Conservation (phyloP, 2,888 invertebrate genomes). For the Hedychridium roseum region DNA sequence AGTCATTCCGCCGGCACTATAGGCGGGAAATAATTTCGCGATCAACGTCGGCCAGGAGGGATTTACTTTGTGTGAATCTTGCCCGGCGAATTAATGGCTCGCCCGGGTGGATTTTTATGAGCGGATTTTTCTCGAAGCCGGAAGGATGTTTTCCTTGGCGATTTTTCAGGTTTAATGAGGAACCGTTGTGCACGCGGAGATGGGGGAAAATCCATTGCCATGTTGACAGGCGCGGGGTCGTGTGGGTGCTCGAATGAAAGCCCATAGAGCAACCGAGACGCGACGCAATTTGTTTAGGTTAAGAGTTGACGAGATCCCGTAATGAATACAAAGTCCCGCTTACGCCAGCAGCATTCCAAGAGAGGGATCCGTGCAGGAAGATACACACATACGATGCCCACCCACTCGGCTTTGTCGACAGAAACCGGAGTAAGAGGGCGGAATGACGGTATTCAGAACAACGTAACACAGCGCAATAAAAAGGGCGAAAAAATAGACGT, state of each 20-base stretch:
- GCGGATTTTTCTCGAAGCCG: not conserved
- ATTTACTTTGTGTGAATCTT: too few relatives aligned
- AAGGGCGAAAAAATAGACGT: too few relatives aligned
- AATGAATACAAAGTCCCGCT: slow-evolving; percentile 57
- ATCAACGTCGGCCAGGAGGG: too few relatives aligned
- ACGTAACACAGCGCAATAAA: too few relatives aligned
- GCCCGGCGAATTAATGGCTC: slow-evolving; percentile 1
- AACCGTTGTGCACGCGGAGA: not conserved
- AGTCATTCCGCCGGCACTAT: too few relatives aligned
- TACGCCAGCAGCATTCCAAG: slow-evolving; percentile 17
- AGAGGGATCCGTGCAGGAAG: too few relatives aligned
- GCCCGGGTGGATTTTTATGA: not conserved
- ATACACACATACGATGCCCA: too few relatives aligned
- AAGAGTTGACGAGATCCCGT: slow-evolving; percentile 47
- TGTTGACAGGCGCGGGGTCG: not conserved
- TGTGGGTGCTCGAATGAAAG: slow-evolving; percentile 4
- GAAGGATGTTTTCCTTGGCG: slow-evolving; percentile 5
- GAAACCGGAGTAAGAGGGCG: too few relatives aligned
- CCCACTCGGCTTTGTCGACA: too few relatives aligned
- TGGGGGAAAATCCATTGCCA: too few relatives aligned
- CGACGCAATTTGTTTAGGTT: slow-evolving; percentile 53
- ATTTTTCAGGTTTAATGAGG: slow-evolving; percentile 15
- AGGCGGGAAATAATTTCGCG: too few relatives aligned
- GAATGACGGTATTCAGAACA: too few relatives aligned
- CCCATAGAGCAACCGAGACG: slow-evolving; percentile 18